phyloP scores from a whole-genome alignment of 2,888 invertebrate species.

The Thera britannica region DNA sequence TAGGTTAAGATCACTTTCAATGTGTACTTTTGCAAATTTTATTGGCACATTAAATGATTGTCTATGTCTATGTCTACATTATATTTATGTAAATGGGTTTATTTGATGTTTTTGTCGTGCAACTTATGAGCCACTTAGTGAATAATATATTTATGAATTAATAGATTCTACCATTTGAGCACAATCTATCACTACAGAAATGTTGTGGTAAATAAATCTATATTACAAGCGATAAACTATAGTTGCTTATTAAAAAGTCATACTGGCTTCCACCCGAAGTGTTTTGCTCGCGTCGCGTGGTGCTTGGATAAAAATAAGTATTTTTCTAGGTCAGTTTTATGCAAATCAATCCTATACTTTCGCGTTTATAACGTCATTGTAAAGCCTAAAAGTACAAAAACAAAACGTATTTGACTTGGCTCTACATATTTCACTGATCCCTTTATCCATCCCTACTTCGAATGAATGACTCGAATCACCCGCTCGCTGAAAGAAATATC shows the following conservation, averaged over 20 bases:
- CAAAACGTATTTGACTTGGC: not conserved
- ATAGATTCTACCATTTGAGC: not conserved
- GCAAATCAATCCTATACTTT: too few relatives aligned
- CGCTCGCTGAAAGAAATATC: slow-evolving; percentile 10
- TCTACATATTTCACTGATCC: not conserved
- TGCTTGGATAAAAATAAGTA: too few relatives aligned
- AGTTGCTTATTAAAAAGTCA: too few relatives aligned
- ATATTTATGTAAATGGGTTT: slow-evolving; percentile 2
- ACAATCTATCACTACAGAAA: not conserved
- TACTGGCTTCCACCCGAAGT: too few relatives aligned
- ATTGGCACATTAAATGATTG: not conserved
- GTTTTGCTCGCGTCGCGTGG: too few relatives aligned
- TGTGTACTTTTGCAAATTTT: slow-evolving; percentile 7
- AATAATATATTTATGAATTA: not conserved
- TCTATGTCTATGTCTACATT: too few relatives aligned
- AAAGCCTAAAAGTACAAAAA: too few relatives aligned
- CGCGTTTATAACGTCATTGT: too few relatives aligned
- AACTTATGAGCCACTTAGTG: slow-evolving; percentile 1
- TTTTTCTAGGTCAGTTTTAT: too few relatives aligned
- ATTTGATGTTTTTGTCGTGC: not conserved
- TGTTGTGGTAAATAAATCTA: not conserved
- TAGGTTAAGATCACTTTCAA: slow-evolving; percentile 14
- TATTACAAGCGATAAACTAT: not conserved
- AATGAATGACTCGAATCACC: not conserved
- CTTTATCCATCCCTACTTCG: not conserved